A percentile compares a stretch with the other conserved stretches of the same genome.
Conservation (phyloP, 2,113 vertebrate genomes). For the Micromys minutus region DNA sequence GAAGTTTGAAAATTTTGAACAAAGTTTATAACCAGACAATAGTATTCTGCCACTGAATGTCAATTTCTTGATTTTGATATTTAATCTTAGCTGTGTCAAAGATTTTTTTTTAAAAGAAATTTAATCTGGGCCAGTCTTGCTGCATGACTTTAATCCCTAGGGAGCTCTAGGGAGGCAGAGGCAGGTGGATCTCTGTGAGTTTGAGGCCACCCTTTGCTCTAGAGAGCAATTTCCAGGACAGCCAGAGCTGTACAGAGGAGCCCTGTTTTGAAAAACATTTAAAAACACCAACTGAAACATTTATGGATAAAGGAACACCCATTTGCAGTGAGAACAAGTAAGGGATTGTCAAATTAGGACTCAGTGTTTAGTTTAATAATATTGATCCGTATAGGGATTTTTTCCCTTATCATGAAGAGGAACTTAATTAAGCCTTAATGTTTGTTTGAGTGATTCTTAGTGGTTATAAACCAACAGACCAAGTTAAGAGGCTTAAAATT, state of each 20-base stretch:
- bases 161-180: not conserved
- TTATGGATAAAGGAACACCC: not conserved
- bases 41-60: not conserved
- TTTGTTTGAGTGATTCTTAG: not conserved
- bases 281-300: not conserved
- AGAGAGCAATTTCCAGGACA: not conserved
- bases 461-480: not conserved
- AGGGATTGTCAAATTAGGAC: not conserved
- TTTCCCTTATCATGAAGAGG: not conserved
- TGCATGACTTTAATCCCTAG: not conserved
- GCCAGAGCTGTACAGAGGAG: not conserved
- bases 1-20: not conserved
- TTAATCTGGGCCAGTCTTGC: not conserved
- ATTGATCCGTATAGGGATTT: not conserved
- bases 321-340: not conserved
- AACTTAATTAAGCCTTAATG: not conserved
- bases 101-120: slow-evolving; percentile 34
- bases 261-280: not conserved
- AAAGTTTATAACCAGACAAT: not conserved
- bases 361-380: not conserved
- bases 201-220: not conserved
- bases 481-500: slow-evolving; percentile 6
- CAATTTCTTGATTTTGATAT: slow-evolving; percentile 27
- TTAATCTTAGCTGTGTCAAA: slow-evolving; percentile 15
- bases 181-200: not conserved